These are phyloP conservation scores for Adelges cooleyi DNA, from an alignment of 1,140 invertebrate genomes.

Conservation along the genomic window DNA sequence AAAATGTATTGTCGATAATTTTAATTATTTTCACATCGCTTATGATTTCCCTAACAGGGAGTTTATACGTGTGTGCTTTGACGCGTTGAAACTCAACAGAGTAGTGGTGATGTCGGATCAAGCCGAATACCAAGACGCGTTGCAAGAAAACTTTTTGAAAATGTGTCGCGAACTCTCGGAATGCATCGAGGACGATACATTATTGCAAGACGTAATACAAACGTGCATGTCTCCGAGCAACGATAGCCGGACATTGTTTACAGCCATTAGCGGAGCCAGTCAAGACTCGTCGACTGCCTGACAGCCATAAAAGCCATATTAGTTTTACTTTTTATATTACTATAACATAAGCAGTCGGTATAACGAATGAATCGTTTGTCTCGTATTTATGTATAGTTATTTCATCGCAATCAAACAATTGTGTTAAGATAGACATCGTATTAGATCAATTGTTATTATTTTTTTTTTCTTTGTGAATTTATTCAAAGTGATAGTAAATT, in stretches of 20 bases:
- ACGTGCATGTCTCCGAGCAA: slow-evolving; percentile 49
- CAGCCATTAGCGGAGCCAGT: slow-evolving; percentile 53
- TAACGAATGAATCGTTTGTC: too few species aligned
- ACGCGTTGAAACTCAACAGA: slow-evolving; percentile 74
- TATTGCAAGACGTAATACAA: slow-evolving; percentile 47
- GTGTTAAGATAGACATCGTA: too few species aligned
- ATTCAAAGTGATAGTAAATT: too few species aligned
- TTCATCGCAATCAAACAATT: too few species aligned
- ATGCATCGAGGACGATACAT: slow-evolving; percentile 51
- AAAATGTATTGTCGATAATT: too few species aligned
- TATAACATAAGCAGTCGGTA: too few species aligned
- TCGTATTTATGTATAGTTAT: too few species aligned
- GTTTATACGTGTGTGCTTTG: slow-evolving; percentile 76
- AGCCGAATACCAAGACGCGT: slow-evolving; percentile 74
- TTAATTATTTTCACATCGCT: too few species aligned
- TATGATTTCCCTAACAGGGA: slow-evolving; percentile 53
- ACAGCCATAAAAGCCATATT: too few species aligned
- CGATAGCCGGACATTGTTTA: slow-evolving; percentile 55
- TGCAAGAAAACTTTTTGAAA: slow-evolving; percentile 75
- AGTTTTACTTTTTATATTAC: too few species aligned
- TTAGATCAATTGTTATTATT: too few species aligned
- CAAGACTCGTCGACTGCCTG: slow-evolving; percentile 53
- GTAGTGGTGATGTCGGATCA: slow-evolving; percentile 74
- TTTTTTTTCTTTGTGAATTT: too few species aligned
- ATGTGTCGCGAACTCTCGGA: slow-evolving; percentile 63